Base-by-base conservation (phyloP, 2,113 vertebrate species). In the Menura novaehollandiae region DNA sequence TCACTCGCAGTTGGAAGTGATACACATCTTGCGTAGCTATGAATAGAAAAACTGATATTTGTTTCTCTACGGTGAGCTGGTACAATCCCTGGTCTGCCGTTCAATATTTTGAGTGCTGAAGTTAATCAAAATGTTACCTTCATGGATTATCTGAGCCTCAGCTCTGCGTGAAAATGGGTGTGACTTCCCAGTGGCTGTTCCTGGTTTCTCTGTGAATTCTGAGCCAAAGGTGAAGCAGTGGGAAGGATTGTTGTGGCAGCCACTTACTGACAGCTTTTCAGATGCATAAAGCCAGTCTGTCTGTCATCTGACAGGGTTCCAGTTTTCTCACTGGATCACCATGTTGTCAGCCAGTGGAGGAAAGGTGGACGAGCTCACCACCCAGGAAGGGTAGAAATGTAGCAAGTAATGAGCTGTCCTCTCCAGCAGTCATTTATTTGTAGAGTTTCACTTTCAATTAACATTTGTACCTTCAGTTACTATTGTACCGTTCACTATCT, bases 401-500 rank as follows among this genome's bases (percentile, higher is more conserved):
- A 91, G 96, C 74, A 88, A 77, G 84, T 56, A 68, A 39, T 71
- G 41, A 89, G 53, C 67, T 89, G 9, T 92, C 46, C 88, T 91
- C 78, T 89, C 84, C 90, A 90, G 39, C 73, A 87, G 22, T 62
- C 51, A 39, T 82, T 91, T 75, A 37, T 60, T 80, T 92, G 88
- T 89, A 93, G 63, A 83, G 63, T 51, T 89, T 85, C 53, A 53
- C 75, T 93, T 71, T 49, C 67, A 80, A 33, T 68, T 79, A 78
- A 46, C 62, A 46, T 92, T 89, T 67, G n/a, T 91, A 60, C 73
- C 83, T 91, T 92, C 68, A 83, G 76, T 84, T 95, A 32, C 28
- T 88, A 69, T 81, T 88, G 86, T 93, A 64, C 64, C 19, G 47
- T 95, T 96, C 88, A 81, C 56, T 85, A 68, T 91, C 88, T 94